Evolutionary conservation across 2,888 invertebrate species (phyloP).

Genomic region (Tholera decimalis): DNA sequence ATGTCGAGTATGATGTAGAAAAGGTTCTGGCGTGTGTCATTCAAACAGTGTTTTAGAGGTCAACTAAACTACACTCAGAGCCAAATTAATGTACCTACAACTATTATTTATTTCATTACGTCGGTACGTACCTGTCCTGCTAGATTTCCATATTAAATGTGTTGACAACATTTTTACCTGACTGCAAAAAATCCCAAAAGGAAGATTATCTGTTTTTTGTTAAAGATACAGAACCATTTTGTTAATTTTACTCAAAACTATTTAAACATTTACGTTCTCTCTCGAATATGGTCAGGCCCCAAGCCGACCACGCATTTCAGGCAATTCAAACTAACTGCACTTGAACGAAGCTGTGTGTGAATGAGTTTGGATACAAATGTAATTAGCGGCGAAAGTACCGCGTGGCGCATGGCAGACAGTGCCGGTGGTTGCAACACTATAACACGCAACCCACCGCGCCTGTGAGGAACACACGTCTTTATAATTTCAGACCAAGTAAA

Average conservation of each 20-base stretch:
- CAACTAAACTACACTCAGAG: not conserved
- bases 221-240: no score
- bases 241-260: no score
- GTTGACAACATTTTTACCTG: no score
- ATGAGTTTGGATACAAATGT: slow-evolving; percentile 21
- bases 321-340: not conserved
- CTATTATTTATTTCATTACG: no score
- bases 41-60: slow-evolving; percentile 46
- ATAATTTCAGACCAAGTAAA: no score
- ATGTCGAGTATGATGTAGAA: slow-evolving; percentile 1
- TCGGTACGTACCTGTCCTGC: no score
- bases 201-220: no score
- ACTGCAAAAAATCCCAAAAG: no score
- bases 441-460: slow-evolving; percentile 24
- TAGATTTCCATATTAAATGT: no score
- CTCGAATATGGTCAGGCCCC: no score
- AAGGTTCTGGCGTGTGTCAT: slow-evolving; percentile 39
- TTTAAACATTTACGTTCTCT: no score
- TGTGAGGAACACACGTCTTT: not conserved
- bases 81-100: not conserved
- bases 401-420: not conserved
- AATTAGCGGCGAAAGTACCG: slow-evolving; percentile 27
- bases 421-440: slow-evolving; percentile 16
- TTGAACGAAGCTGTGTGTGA: not conserved
- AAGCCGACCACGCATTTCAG: not conserved